A percentile compares a stretch with the other conserved stretches of the same genome.
Conservation (phyloP, 2,888 invertebrate genomes). For the Limnephilus auricula region DNA sequence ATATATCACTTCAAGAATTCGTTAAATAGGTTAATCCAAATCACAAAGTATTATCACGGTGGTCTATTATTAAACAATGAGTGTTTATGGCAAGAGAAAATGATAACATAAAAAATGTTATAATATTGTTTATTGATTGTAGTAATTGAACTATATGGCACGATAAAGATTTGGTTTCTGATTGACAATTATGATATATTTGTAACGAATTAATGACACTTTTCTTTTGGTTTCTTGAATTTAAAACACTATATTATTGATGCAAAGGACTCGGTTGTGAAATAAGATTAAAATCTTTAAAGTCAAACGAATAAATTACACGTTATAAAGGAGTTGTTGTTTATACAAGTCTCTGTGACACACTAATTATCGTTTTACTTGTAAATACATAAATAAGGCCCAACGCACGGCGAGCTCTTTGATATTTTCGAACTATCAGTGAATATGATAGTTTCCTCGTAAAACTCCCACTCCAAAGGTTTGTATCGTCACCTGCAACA, state of each 20-base stretch:
- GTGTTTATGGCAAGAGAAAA: not conserved
- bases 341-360: constrained; percentile 19
- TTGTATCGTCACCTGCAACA: constrained; percentile 54
- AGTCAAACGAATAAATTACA: not conserved
- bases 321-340: not conserved
- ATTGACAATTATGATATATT: not conserved
- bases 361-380: constrained; percentile 27
- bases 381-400: constrained; percentile 39
- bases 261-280: too few species aligned
- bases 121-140: not conserved
- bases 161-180: not conserved
- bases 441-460: constrained; percentile 34
- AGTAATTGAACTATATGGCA: constrained; percentile 13
- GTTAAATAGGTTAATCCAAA: not conserved
- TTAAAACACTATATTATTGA: not conserved
- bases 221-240: not conserved
- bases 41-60: constrained; percentile 1
- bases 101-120: not conserved
- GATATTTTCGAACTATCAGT: constrained; percentile 10
- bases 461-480: constrained; percentile 48
- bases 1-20: not conserved
- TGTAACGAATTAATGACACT: not conserved
- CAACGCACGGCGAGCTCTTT: constrained; percentile 30
- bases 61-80: not conserved
- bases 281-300: too few species aligned